Evolutionary conservation across 1,140 invertebrate species (phyloP), one percentile per base, ranked within the genome.

Genomic region (Hirudo medicinalis): DNA sequence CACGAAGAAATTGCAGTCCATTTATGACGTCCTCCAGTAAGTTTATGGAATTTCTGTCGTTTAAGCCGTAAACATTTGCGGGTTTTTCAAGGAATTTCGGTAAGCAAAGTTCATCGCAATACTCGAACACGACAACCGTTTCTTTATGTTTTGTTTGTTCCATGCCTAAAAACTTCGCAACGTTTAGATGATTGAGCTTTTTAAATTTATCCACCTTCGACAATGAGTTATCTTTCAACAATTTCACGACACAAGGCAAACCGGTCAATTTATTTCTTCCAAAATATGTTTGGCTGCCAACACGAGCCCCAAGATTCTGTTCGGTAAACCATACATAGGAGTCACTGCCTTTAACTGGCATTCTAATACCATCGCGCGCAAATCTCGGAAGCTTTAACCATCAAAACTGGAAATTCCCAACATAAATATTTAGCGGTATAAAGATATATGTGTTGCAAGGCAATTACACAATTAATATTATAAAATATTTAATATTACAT

Each of bases 321-420:
- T 63, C 57, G 29, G 57, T 63, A 63, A 63, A 63, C 57, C 57
- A 63, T 15, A 63, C 57, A 63, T 25, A 63, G 15, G 22, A 25
- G 1, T 63, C 57, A n/a, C 57, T 63, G 11, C 57, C 57, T 22
- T 32, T 63, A 22, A 63, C 57, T 63, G 22, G 22, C 57, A 63
- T 63, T 49, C 43, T 49, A 49, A 36, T 36, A 36, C 32, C 32
- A 36, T 36, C 32, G 2, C 6, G 2, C 32, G 6, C 2, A 36
- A 36, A 2, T 36, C 32, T 36, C 2, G 32, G 32, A 36, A 36
- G 32, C 32, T 36, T 36, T 6, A 36, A 36, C 32, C 32, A 36
- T 6, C 6, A 36, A 36, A 36, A 36, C 32, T 36, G 32, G 32
- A 36, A 36, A 36, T 36, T 36, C 32, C 32, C 32, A 36, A 36